A percentile compares a stretch with the other conserved stretches of the same genome.
Evolutionary conservation across 2,888 invertebrate genomes (phyloP).

Genomic region (Ischnus inquisitorius): DNA sequence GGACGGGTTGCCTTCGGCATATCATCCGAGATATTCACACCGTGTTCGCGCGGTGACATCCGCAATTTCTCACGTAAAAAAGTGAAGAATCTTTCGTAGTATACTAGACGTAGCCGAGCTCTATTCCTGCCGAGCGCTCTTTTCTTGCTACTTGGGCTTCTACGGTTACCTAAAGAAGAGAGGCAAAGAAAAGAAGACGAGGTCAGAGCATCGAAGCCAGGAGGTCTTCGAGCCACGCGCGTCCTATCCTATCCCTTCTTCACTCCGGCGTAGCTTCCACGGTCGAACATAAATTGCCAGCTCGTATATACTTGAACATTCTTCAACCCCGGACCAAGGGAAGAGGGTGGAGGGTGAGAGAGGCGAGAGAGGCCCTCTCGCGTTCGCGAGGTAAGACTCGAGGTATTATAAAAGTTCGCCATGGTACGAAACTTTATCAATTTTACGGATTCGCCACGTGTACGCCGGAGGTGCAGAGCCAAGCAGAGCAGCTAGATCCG

Average conservation of each 20-base stretch:
- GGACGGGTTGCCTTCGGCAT: not conserved
- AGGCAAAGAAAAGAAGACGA: constrained; percentile 10
- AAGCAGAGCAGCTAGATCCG: constrained; percentile 41
- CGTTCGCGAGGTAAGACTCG: constrained; percentile 58
- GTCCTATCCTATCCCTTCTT: constrained; percentile 10
- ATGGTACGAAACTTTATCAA: constrained; percentile 83
- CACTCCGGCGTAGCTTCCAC: constrained; percentile 46
- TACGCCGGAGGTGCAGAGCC: constrained; percentile 61
- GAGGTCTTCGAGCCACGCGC: constrained; percentile 14
- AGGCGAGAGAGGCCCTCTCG: constrained; percentile 27
- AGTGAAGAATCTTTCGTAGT: constrained; percentile 33
- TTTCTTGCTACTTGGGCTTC: not conserved
- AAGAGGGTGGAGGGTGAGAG: constrained; percentile 14
- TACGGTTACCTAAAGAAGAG: not conserved
- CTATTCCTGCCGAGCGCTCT: not conserved
- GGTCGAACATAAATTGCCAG: constrained; percentile 82
- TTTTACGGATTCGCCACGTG: constrained; percentile 83
- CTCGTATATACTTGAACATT: constrained; percentile 82
- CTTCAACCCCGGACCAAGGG: too few relatives aligned
- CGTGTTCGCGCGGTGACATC: constrained; percentile 20
- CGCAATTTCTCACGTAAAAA: constrained; percentile 27
- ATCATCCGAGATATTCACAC: constrained; percentile 31
- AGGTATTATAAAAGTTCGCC: constrained; percentile 84
- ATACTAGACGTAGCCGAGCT: constrained; percentile 47
- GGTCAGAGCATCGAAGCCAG: constrained; percentile 16